Conservation (phyloP, 2,113 vertebrate genomes). For the Pleuronectes platessa region DNA sequence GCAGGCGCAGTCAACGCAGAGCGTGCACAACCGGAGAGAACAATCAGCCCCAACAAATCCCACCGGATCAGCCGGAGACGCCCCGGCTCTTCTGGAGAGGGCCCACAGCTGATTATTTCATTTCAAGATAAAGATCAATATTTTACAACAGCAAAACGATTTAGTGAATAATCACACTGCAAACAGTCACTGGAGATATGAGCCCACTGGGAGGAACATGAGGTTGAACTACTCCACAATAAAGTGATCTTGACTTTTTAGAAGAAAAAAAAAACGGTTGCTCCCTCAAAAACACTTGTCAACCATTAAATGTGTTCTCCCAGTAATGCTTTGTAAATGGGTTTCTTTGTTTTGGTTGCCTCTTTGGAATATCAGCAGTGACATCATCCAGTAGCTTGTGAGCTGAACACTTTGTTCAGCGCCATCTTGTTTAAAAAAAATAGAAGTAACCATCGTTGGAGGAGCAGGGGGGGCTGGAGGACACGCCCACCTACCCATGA, state of each 20-base stretch:
- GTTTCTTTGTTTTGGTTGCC: not conserved
- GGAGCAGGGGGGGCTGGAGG: no score
- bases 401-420: no score
- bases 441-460: no score
- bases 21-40: constrained; percentile 25
- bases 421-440: no score
- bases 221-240: not conserved
- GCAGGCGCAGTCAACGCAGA: constrained; percentile 43
- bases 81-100: constrained; percentile 60
- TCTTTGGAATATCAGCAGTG: no score
- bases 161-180: constrained; percentile 38
- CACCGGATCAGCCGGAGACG: not conserved
- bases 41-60: constrained; percentile 69
- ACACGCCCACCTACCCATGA: no score
- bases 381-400: no score
- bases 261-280: not conserved
- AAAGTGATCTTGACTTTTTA: constrained; percentile 16
- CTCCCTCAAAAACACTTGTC: not conserved
- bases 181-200: constrained; percentile 24
- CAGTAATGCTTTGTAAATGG: no score
- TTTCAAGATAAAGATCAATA: constrained; percentile 69
- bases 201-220: not conserved
- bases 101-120: constrained; percentile 64
- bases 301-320: not conserved
- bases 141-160: constrained; percentile 50